These are phyloP conservation scores for Opisthograptis luteolata DNA, from an alignment of 2,888 invertebrate species.

Conservation along the genomic window DNA sequence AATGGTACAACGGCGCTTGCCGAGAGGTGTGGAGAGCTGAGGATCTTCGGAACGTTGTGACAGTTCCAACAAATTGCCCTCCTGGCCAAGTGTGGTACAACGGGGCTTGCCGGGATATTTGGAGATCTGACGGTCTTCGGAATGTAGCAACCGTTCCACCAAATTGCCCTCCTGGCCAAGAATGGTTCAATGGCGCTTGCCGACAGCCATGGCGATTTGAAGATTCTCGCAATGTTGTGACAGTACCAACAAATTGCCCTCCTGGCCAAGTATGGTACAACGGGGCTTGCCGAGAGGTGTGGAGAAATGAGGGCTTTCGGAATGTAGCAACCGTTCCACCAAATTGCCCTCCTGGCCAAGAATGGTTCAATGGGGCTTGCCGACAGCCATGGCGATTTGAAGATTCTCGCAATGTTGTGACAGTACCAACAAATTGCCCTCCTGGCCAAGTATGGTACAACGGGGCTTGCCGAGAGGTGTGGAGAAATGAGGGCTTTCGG, in stretches of 20 bases:
- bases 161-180: slow-evolving; percentile 22
- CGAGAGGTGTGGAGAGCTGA: slow-evolving; percentile 25
- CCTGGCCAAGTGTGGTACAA: slow-evolving; percentile 14
- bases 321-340: too few relatives aligned
- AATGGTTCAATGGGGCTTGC: slow-evolving; percentile 18
- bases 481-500: slow-evolving; percentile 2
- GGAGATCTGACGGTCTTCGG: too few relatives aligned
- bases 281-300: slow-evolving; percentile 21
- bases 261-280: slow-evolving; percentile 22
- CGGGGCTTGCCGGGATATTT: slow-evolving; percentile 18
- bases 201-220: slow-evolving; percentile 12
- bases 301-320: slow-evolving; percentile 6
- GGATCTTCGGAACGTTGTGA: neutral
- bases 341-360: slow-evolving; percentile 6
- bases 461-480: slow-evolving; percentile 18
- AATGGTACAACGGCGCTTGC: slow-evolving; percentile 22
- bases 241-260: slow-evolving; percentile 28
- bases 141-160: slow-evolving; percentile 24
- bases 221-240: too few relatives aligned
- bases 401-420: slow-evolving; percentile 2
- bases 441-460: slow-evolving; percentile 19
- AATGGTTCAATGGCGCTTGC: slow-evolving; percentile 26
- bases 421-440: slow-evolving; percentile 21
- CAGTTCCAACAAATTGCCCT: slow-evolving; percentile 11
- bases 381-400: slow-evolving; percentile 7